Evolutionary conservation across 1,140 invertebrate genomes (phyloP).

Genomic region (Brachionus angularis): DNA sequence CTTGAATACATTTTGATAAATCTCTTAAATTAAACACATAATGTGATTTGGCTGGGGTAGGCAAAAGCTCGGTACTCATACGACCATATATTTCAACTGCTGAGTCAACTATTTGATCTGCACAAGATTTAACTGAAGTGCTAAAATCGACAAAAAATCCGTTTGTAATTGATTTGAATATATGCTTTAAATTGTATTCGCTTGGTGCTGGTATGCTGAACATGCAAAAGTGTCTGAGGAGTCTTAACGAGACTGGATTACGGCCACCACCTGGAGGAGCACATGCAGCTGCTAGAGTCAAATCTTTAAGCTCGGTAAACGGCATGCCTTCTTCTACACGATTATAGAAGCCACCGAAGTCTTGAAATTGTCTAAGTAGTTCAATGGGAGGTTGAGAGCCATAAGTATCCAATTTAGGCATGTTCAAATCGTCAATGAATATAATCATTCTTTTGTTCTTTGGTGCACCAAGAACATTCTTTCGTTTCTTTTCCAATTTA

Average conservation of each 20-base stretch:
- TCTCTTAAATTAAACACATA: constrained; percentile 59
- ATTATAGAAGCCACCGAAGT: constrained; percentile 77
- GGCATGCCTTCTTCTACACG: constrained; percentile 68
- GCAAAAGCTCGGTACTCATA: constrained; percentile 58
- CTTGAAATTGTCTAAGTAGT: constrained; percentile 69
- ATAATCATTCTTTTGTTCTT: constrained; percentile 55
- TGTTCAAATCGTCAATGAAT: constrained; percentile 62
- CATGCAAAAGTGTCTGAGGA: constrained; percentile 59
- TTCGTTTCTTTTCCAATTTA: constrained; percentile 59
- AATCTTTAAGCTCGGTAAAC: constrained; percentile 70
- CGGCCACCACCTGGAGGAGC: constrained; percentile 60
- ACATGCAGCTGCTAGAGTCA: constrained; percentile 58
- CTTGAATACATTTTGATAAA: constrained; percentile 59
- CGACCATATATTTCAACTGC: constrained; percentile 58
- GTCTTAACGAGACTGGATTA: constrained; percentile 55
- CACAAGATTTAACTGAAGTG: constrained; percentile 58
- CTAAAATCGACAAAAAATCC: constrained; percentile 67
- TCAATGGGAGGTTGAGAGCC: constrained; percentile 58
- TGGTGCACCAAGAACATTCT: constrained; percentile 54
- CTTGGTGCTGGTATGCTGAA: constrained; percentile 56
- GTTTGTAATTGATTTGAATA: constrained; percentile 66
- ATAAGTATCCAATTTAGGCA: constrained; percentile 59
- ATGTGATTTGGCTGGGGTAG: constrained; percentile 59
- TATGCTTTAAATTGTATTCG: constrained; percentile 58
- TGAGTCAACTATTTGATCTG: constrained; percentile 54